Conservation (phyloP, 2,888 invertebrate genomes). For the Mantis religiosa region DNA sequence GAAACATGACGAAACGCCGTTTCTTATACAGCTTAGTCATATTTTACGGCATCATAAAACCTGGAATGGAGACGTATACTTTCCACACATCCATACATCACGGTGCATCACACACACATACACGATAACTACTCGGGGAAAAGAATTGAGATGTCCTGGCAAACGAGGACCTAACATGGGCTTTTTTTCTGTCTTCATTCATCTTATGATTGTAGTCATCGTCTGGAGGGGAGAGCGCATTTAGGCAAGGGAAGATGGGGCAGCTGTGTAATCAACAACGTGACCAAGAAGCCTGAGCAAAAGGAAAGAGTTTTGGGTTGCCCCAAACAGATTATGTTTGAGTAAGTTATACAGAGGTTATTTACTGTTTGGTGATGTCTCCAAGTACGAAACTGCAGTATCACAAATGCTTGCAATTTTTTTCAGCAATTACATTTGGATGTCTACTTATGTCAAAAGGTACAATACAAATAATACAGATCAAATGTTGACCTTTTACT, state of each 20-base stretch:
- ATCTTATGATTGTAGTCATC: not conserved
- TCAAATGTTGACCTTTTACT: too few species aligned
- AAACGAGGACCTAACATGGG: not conserved
- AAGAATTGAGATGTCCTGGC: not conserved
- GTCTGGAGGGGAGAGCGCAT: not conserved
- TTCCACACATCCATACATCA: not conserved
- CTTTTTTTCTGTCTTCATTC: not conserved
- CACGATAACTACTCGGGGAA: not conserved
- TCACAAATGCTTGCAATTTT: too few species aligned
- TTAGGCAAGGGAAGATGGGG: not conserved
- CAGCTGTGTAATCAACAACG: not conserved
- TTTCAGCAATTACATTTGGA: too few species aligned
- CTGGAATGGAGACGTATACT: not conserved
- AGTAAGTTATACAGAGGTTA: too few species aligned
- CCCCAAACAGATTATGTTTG: too few species aligned
- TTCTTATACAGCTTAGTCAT: not conserved
- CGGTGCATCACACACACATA: not conserved
- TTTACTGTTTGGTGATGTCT: too few species aligned
- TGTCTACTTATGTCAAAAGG: too few species aligned
- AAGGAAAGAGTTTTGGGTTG: too few species aligned
- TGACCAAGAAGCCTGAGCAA: not conserved
- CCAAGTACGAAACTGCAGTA: too few species aligned
- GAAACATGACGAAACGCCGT: not conserved
- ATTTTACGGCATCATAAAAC: not conserved
- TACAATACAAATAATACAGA: too few species aligned